These are phyloP conservation scores for Urocynchramus pylzowi DNA, from an alignment of 2,113 vertebrate species.

Conservation along the genomic window DNA sequence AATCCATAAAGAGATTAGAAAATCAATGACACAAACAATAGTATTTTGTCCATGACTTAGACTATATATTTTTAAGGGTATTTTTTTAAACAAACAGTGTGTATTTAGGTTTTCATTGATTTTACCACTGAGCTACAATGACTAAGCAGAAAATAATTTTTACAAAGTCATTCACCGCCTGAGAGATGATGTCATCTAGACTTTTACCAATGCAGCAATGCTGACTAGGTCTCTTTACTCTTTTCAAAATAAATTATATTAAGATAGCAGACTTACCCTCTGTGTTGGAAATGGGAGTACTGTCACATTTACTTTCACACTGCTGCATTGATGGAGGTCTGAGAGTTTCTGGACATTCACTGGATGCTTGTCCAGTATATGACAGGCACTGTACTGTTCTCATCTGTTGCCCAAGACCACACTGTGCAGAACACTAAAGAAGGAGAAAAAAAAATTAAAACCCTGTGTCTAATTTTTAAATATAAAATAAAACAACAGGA, in stretches of 20 bases:
- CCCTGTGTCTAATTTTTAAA: not conserved
- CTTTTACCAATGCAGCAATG: not conserved
- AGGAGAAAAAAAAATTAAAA: not conserved
- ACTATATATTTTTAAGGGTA: not conserved
- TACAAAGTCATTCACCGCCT: not conserved
- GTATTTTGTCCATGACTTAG: not conserved
- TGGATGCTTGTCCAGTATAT: constrained; percentile 91
- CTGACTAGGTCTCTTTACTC: not conserved
- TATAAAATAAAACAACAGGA: not conserved
- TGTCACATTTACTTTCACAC: constrained; percentile 97
- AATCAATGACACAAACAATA: not conserved
- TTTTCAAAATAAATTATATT: not conserved
- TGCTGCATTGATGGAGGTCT: constrained; percentile 91
- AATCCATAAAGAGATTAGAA: not conserved
- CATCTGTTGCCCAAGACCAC: constrained; percentile 95
- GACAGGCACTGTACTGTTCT: constrained; percentile 94
- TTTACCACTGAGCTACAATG: not conserved
- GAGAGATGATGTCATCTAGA: not conserved
- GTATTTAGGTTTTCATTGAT: not conserved
- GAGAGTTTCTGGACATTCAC: constrained; percentile 84
- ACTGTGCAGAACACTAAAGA: constrained; percentile 92
- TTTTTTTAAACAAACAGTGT: not conserved
- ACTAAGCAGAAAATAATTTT: not conserved
- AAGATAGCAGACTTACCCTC: constrained; percentile 82
- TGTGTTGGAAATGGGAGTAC: constrained; percentile 85